These are phyloP conservation scores for Parnassius orleans DNA, from an alignment of 2,888 invertebrate genomes.

Conservation along the genomic window DNA sequence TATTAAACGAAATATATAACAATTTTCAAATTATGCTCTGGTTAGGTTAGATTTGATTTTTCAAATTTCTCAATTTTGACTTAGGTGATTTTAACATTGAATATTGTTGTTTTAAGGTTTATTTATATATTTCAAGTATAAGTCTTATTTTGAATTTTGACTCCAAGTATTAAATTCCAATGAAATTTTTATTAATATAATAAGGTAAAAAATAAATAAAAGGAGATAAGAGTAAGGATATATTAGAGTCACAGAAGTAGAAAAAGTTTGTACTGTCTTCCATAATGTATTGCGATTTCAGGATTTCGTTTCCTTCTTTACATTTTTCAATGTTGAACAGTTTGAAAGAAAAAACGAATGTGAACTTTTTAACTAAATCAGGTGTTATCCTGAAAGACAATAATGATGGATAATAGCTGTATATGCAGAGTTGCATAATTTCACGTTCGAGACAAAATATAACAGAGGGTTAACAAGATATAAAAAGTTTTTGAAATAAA, in stretches of 20 bases:
- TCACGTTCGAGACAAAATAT: conserved; percentile 65
- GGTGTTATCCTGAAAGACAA: conserved; percentile 78
- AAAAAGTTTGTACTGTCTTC: conserved; percentile 72
- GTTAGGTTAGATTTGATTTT: conserved; percentile 5
- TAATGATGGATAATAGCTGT: conserved; percentile 75
- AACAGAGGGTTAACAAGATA: conserved; percentile 61
- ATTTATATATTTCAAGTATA: background rate
- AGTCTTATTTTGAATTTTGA: conserved; percentile 16
- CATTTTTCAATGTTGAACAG: conserved; percentile 41
- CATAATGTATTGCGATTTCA: conserved; percentile 64
- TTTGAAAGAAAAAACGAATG: conserved; percentile 31
- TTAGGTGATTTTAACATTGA: background rate
- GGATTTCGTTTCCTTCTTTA: conserved; percentile 44
- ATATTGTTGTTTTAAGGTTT: background rate
- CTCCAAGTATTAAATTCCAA: conserved; percentile 25
- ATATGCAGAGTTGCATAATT: conserved; percentile 69
- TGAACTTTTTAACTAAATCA: conserved; percentile 37
- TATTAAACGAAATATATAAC: background rate
- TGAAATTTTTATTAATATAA: conserved; percentile 25
- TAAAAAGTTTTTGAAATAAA: conserved; percentile 76
- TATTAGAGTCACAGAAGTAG: conserved; percentile 48
- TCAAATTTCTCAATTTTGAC: conserved; percentile 4
- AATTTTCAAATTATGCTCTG: background rate
- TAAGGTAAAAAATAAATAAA: conserved; percentile 26
- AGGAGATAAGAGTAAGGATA: conserved; percentile 30